Conservation (phyloP, 2,888 invertebrate genomes). For the Trachelus stipa region DNA sequence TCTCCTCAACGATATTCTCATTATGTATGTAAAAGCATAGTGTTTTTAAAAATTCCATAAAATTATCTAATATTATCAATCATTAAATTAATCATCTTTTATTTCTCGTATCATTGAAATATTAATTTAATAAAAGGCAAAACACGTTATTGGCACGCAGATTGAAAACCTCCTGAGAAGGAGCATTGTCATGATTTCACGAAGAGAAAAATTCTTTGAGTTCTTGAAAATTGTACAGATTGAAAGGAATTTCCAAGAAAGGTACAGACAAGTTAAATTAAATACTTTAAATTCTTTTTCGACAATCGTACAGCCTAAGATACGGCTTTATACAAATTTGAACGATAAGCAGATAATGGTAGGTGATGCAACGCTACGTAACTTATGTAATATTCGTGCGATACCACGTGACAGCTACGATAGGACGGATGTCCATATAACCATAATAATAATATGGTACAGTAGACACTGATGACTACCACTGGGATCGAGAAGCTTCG, state of each 20-base stretch:
- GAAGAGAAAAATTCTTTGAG: not conserved
- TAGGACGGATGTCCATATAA: not conserved
- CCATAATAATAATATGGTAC: not conserved
- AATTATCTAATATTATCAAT: no score
- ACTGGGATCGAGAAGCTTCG: not conserved
- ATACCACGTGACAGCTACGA: not conserved
- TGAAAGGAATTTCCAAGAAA: not conserved
- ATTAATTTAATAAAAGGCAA: not conserved
- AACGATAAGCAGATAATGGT: not conserved
- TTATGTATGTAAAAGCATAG: no score
- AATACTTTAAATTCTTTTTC: not conserved
- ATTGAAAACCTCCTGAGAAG: not conserved
- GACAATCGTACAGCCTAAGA: not conserved
- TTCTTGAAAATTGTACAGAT: not conserved
- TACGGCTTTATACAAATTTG: not conserved
- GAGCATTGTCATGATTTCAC: not conserved
- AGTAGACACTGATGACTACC: not conserved
- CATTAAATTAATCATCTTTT: not conserved
- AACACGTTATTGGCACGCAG: no score
- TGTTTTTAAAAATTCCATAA: no score
- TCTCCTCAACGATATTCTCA: no score
- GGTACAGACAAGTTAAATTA: not conserved
- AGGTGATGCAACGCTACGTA: not conserved
- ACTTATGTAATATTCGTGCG: not conserved
- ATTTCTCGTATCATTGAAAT: not conserved